Evolutionary conservation across 2,113 vertebrate genomes (phyloP), one percentile per base, ranked within the genome.

Genomic region (Grantiella picta): DNA sequence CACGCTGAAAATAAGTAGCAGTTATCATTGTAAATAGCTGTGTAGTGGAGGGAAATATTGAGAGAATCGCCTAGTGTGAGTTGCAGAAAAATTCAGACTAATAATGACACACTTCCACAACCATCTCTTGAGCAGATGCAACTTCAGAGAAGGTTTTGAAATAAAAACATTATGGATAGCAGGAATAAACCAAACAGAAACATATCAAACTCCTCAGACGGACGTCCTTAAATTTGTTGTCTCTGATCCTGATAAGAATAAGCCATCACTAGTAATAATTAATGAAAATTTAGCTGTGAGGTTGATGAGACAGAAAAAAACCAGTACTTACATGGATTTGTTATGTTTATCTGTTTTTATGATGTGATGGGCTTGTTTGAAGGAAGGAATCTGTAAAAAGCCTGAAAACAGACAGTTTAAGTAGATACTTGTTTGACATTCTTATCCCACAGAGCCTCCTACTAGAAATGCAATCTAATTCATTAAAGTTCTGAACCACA

Each of bases 401-500:
- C 54, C 85, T 70, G 44, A 69, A 93, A 90, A 47, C 33, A 61
- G 59, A 49, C 12, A 52, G 57, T 86, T 93, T 82, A 77, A 70
- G 59, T 42, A 91, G 84, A 33, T 88, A 86, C 85, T 95, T 91
- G 61, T 73, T 93, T 94, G 68, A 80, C 45, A 49, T 66, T 86
- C 29, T 83, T 81, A 59, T 82, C 22, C 85, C 79, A 86, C 73
- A 60, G 75, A 93, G 68, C 44, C 28, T 86, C 36, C 45, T 88
- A 45, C 63, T 50, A 90, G 54, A 90, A 95, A 83, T 27, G 16
- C 19, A 91, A 78, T 93, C 38, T 82, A 90, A 90, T 96, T 95
- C 87, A 78, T 96, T 93, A 59, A 80, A 63, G 70, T 88, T 91
- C 68, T 73, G 79, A 96, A 90, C 64, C 82, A 83, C 38, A 52